A percentile compares a stretch with the other conserved stretches of the same genome.
Conservation (phyloP, 92 coral and sea anemone species). For the Galaxea fascicularis region DNA sequence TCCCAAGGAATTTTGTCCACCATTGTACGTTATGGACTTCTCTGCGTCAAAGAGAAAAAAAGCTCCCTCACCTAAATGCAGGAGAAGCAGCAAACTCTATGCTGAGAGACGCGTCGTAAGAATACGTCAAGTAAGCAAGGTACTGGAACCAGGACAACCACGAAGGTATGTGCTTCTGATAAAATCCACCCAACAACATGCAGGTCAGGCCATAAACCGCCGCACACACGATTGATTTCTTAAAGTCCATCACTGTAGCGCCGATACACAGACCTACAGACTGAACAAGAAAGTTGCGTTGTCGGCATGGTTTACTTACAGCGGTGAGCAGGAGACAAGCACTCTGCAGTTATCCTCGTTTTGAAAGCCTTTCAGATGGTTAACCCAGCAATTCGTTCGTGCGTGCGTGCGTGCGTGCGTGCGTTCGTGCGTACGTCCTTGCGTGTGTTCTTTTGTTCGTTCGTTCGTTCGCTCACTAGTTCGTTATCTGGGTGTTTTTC, state of each 20-base stretch:
- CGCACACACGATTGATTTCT: slow-evolving; percentile 83
- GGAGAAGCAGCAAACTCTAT: slow-evolving; percentile 81
- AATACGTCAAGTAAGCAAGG: slow-evolving; percentile 71
- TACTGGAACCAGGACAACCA: slow-evolving; percentile 89
- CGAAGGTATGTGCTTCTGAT: slow-evolving; percentile 80
- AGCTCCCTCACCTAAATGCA: slow-evolving; percentile 64
- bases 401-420: too few relatives aligned
- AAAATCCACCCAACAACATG: slow-evolving; percentile 95
- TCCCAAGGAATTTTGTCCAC: too few relatives aligned
- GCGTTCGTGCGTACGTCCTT: too few relatives aligned
- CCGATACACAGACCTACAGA: slow-evolving; percentile 91
- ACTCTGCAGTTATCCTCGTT: background rate
- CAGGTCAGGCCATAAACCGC: slow-evolving; percentile 72
- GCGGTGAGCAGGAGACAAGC: background rate
- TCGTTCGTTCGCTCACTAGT: too few relatives aligned
- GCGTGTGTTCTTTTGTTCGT: too few relatives aligned
- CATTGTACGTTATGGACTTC: background rate
- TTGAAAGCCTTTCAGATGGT: too few relatives aligned
- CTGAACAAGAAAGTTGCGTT: slow-evolving; percentile 24
- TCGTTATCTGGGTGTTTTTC: too few relatives aligned
- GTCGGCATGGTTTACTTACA: background rate
- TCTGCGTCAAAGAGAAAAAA: too few relatives aligned
- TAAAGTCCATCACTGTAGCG: slow-evolving; percentile 87
- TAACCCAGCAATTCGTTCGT: too few relatives aligned
- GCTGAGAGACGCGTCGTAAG: slow-evolving; percentile 75